phyloP scores from a whole-genome alignment of 2,888 invertebrate genomes.

The Aricia artaxerxes region DNA sequence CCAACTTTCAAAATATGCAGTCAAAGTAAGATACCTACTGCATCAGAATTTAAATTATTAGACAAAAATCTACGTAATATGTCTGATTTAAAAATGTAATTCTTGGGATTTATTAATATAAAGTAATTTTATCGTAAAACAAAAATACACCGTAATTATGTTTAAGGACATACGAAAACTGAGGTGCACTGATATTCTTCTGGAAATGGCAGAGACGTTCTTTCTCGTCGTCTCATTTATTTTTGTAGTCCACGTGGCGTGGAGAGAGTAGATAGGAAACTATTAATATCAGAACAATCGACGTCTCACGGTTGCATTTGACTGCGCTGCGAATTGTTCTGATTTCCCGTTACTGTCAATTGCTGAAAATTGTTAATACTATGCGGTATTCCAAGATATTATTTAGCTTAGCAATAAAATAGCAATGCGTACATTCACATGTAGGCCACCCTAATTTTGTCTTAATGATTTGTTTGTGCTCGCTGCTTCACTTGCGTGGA shows the following conservation, averaged over 20 bases:
- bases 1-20: background rate
- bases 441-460: slow-evolving; percentile 44
- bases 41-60: too few species aligned
- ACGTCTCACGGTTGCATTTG: slow-evolving; percentile 16
- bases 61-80: too few species aligned
- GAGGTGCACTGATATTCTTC: background rate
- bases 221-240: background rate
- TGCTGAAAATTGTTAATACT: background rate
- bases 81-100: too few species aligned
- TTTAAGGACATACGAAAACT: too few species aligned
- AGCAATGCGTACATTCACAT: slow-evolving; percentile 37
- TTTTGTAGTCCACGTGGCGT: slow-evolving; percentile 8
- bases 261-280: background rate
- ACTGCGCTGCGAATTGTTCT: slow-evolving; percentile 8
- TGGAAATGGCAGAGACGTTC: background rate
- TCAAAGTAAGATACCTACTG: too few species aligned
- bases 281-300: slow-evolving; percentile 16
- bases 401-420: slow-evolving; percentile 36
- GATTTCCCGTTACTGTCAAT: slow-evolving; percentile 14
- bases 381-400: slow-evolving; percentile 16
- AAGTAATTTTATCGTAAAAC: too few species aligned
- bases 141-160: too few species aligned
- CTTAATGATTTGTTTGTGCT: slow-evolving; percentile 44
- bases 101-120: too few species aligned
- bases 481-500: slow-evolving; percentile 39